These are phyloP conservation scores for Leptinotarsa texana DNA, from an alignment of 1,140 invertebrate species.

Conservation along the genomic window DNA sequence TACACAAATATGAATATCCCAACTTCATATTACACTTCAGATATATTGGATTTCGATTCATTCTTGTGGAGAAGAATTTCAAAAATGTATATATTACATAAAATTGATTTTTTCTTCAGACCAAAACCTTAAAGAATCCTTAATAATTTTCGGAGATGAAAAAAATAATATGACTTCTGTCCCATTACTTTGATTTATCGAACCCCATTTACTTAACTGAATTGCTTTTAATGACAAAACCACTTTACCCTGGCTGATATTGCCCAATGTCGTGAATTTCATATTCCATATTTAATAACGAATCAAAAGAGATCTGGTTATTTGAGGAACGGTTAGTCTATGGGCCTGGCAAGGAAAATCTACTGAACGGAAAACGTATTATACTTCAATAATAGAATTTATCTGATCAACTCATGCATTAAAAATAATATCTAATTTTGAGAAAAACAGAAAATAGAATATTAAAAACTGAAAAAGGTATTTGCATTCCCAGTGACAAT, in stretches of 20 bases:
- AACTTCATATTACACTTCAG: no score
- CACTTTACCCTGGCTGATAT: not conserved
- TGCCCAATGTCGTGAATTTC: conserved; percentile 1
- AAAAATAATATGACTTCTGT: conserved; percentile 24
- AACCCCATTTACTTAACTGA: conserved; percentile 10
- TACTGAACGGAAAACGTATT: no score
- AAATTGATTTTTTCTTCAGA: not conserved
- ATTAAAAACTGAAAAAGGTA: no score
- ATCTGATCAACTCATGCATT: no score
- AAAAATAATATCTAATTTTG: no score
- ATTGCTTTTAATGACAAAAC: conserved; percentile 21
- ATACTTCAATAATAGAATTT: no score
- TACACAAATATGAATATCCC: no score
- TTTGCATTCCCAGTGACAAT: no score
- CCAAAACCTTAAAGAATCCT: not conserved
- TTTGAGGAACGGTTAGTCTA: not conserved
- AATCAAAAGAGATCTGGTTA: not conserved
- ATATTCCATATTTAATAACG: conserved; percentile 3
- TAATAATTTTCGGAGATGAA: not conserved
- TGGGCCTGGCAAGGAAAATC: not conserved
- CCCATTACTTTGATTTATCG: conserved; percentile 12
- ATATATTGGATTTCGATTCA: no score
- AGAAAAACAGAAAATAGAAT: no score
- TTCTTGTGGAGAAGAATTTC: no score
- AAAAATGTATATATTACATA: not conserved